These are phyloP conservation scores for Drosophila chauvacae DNA, from an alignment of 1,140 invertebrate genomes.

Conservation along the genomic window DNA sequence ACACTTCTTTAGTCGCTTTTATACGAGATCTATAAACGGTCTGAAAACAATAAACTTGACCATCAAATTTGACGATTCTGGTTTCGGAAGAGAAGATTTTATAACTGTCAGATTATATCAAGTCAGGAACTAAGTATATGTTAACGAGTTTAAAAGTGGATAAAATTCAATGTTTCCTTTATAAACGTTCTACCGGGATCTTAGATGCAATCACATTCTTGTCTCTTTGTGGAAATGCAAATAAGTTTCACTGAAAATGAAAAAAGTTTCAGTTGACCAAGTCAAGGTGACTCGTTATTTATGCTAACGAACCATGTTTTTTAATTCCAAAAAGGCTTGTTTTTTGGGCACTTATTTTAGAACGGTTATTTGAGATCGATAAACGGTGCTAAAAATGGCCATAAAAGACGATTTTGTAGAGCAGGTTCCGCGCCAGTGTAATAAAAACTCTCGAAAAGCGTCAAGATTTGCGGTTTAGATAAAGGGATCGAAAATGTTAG, in stretches of 20 bases:
- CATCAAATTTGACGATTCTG: background rate
- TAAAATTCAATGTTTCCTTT: background rate
- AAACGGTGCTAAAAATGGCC: constrained; percentile 16
- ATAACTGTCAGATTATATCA: background rate
- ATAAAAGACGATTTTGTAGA: constrained; percentile 14
- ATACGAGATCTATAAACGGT: constrained; percentile 23
- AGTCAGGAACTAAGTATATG: background rate
- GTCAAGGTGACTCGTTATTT: constrained; percentile 22
- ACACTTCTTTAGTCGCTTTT: constrained; percentile 14
- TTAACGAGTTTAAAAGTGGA: background rate
- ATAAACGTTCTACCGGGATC: background rate
- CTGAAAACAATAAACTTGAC: background rate
- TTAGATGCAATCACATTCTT: background rate
- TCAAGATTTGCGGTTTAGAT: constrained; percentile 8
- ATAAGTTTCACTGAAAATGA: constrained; percentile 3
- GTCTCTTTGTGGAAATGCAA: constrained; percentile 9
- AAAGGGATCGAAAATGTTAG: constrained; percentile 13
- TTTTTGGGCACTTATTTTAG: constrained; percentile 6
- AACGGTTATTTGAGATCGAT: constrained; percentile 18
- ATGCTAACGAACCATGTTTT: constrained; percentile 25
- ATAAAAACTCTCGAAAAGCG: constrained; percentile 18
- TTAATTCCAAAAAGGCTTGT: background rate
- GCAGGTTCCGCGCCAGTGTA: constrained; percentile 17
- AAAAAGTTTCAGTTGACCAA: constrained; percentile 1
- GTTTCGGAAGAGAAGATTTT: background rate